Conservation (phyloP, 2,797 vertebrate species). For the Poeciliopsis presidionis region DNA sequence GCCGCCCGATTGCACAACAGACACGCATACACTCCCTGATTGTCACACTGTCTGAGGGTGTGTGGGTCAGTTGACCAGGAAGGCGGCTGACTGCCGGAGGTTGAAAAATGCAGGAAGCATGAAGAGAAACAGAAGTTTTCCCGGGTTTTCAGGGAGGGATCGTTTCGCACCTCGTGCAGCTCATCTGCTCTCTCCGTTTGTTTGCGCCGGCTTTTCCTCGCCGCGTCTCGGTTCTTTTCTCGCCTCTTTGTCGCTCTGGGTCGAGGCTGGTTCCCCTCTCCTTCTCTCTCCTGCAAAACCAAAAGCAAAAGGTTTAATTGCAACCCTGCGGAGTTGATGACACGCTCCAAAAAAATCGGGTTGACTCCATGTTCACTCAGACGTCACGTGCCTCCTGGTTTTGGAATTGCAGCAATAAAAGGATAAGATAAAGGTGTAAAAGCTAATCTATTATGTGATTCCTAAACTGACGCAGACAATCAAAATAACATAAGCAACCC, state of each 20-base stretch:
- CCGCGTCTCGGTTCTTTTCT: slow-evolving; percentile 81
- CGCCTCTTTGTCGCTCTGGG: slow-evolving; percentile 61
- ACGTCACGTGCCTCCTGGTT: no score
- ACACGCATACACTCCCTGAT: slow-evolving; percentile 1
- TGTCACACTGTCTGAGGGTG: background rate
- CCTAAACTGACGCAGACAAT: background rate
- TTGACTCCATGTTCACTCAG: background rate
- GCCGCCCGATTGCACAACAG: slow-evolving; percentile 58
- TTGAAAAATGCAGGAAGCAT: background rate
- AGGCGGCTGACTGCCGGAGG: background rate
- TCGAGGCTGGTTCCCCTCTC: slow-evolving; percentile 1
- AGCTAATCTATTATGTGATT: slow-evolving; percentile 4
- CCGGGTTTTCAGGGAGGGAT: background rate
- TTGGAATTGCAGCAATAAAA: background rate
- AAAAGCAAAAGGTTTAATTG: background rate
- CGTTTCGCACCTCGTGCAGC: slow-evolving; percentile 83
- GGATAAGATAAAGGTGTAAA: background rate
- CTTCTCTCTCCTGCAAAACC: slow-evolving; percentile 49
- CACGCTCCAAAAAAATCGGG: background rate
- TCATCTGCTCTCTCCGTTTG: slow-evolving; percentile 84
- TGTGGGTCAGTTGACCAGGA: background rate
- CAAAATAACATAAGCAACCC: background rate
- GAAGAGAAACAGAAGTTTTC: background rate
- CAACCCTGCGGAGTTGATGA: no score
- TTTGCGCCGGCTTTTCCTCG: slow-evolving; percentile 84